Evolutionary conservation across 2,113 vertebrate genomes (phyloP).

Genomic region (Prietella phreatophila): DNA sequence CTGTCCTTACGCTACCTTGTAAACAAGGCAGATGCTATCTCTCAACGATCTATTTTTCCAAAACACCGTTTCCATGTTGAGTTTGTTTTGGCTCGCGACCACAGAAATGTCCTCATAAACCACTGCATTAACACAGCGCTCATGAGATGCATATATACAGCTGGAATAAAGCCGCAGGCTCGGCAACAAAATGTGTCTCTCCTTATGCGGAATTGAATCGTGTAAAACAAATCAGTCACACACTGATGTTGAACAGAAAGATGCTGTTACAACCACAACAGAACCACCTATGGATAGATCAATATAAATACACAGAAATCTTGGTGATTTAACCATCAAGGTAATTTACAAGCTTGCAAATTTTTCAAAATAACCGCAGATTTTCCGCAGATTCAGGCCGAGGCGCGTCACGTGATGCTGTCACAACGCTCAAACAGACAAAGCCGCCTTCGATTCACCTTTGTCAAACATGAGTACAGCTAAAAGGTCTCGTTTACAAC

Average conservation of each 20-base stretch:
- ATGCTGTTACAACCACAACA: background rate
- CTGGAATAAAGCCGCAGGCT: background rate
- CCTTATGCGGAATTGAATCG: background rate
- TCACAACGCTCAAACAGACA: too few relatives aligned
- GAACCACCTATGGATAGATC: background rate
- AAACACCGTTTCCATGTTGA: background rate
- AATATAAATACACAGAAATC: background rate
- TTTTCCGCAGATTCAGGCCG: too few relatives aligned
- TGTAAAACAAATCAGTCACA: background rate
- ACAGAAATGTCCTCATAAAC: background rate
- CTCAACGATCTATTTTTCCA: background rate
- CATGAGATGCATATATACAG: background rate
- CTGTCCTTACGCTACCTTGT: background rate
- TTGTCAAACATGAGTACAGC: too few relatives aligned
- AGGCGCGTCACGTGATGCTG: too few relatives aligned
- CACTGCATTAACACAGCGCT: background rate
- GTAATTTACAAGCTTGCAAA: too few relatives aligned
- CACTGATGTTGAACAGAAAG: background rate
- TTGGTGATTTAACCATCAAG: background rate
- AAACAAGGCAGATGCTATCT: background rate
- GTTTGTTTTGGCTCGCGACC: background rate
- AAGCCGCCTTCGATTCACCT: too few relatives aligned
- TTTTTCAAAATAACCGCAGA: too few relatives aligned
- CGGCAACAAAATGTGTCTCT: background rate
- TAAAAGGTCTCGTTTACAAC: too few relatives aligned